Conservation (phyloP, 2,888 invertebrate species). For the Nemapogon koenigi region DNA sequence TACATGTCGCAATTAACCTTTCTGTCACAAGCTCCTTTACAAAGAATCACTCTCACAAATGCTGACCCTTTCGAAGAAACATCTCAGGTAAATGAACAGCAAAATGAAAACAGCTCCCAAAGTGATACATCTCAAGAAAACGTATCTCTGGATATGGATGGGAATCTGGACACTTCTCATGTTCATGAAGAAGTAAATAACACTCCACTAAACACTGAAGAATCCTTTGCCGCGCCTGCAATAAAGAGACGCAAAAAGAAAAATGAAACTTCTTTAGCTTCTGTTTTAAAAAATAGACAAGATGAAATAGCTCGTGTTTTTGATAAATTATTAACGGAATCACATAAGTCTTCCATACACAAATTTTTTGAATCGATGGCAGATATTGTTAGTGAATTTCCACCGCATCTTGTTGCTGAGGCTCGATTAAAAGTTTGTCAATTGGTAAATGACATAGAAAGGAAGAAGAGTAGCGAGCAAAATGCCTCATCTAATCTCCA, state of each 20-base stretch:
- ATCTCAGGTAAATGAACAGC: background rate
- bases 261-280: background rate
- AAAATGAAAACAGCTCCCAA: too few relatives aligned
- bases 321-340: background rate
- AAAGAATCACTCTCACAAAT: background rate
- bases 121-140: too few relatives aligned
- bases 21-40: background rate
- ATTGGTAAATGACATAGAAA: slow-evolving; percentile 1
- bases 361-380: slow-evolving; percentile 3
- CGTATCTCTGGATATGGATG: background rate
- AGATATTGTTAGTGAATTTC: background rate
- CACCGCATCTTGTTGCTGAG: slow-evolving; percentile 1
- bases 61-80: background rate
- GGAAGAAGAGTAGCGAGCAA: background rate
- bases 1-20: slow-evolving; percentile 1
- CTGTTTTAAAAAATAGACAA: background rate
- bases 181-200: background rate
- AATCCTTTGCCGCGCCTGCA: background rate
- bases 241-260: background rate
- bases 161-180: background rate
- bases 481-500: too few relatives aligned
- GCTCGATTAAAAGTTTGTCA: slow-evolving; percentile 1
- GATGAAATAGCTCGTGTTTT: background rate
- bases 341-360: background rate
- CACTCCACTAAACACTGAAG: background rate